Percentiles rank a stretch among this genome's conserved stretches.
Conservation (phyloP, 2,888 invertebrate genomes). For the Parochlus steinenii region DNA sequence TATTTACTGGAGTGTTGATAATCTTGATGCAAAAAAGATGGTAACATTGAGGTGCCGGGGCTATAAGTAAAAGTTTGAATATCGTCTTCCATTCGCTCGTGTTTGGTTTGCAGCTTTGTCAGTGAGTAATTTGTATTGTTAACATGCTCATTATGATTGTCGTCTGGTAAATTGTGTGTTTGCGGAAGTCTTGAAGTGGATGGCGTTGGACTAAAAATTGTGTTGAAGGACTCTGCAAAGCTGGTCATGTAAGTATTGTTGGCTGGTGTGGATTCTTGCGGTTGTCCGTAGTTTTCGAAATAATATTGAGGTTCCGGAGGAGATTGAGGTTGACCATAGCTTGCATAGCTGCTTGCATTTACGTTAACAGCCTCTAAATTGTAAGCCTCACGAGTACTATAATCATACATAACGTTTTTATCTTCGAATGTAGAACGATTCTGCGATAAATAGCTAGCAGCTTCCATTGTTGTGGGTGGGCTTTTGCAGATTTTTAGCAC, state of each 20-base stretch:
- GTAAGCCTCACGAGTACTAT: constrained; percentile 12
- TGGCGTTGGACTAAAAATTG: not conserved
- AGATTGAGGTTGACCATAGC: too few species aligned
- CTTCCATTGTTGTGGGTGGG: not conserved
- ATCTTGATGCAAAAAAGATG: too few species aligned
- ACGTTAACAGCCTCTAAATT: constrained; percentile 10
- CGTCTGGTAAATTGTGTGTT: too few species aligned
- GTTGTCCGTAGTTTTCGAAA: not conserved
- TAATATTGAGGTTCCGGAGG: not conserved
- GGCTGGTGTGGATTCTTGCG: not conserved
- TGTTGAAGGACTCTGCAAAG: not conserved
- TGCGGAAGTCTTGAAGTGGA: not conserved
- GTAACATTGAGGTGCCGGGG: too few species aligned
- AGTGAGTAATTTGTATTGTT: too few species aligned
- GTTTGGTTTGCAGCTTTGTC: constrained; percentile 26
- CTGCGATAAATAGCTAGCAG: not conserved
- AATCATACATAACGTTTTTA: constrained; percentile 13
- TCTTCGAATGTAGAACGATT: constrained; percentile 1
- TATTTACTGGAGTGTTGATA: too few species aligned
- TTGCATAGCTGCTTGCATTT: not conserved
- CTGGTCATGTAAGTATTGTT: not conserved
- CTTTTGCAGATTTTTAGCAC: constrained; percentile 4
- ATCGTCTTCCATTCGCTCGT: constrained; percentile 18
- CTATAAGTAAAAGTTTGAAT: too few species aligned
- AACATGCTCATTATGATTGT: too few species aligned